Evolutionary conservation across 2,888 invertebrate genomes (phyloP).

Genomic region (Serrognathus titanus): DNA sequence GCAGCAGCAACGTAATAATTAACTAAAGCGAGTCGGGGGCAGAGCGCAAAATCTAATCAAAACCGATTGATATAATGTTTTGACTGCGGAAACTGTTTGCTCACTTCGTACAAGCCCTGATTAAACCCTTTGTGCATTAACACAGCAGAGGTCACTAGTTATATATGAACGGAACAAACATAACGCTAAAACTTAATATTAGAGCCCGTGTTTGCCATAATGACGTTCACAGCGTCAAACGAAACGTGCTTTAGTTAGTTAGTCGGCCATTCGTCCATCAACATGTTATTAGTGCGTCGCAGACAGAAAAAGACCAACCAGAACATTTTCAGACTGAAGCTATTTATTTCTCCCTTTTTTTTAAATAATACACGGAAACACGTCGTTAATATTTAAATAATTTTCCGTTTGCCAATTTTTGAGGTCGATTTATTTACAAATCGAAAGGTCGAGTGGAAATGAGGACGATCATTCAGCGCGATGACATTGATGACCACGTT

Average conservation of each 20-base stretch:
- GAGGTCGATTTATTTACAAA: constrained; percentile 8
- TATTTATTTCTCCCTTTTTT: too few relatives aligned
- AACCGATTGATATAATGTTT: constrained; percentile 51
- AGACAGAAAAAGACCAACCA: too few relatives aligned
- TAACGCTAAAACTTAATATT: constrained; percentile 15
- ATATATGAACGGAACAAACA: constrained; percentile 18
- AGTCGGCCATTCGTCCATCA: too few relatives aligned
- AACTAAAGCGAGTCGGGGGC: constrained; percentile 5
- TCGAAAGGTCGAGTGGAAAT: too few relatives aligned
- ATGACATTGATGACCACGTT: too few relatives aligned
- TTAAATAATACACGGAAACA: too few relatives aligned
- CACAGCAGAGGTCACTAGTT: constrained; percentile 25
- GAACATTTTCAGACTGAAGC: too few relatives aligned
- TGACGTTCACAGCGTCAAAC: not conserved
- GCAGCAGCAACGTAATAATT: not conserved
- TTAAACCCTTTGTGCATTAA: constrained; percentile 40
- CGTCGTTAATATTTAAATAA: too few relatives aligned
- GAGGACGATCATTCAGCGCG: too few relatives aligned
- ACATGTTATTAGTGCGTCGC: too few relatives aligned
- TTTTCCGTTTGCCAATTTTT: constrained; percentile 4
- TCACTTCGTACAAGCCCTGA: constrained; percentile 35
- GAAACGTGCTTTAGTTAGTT: too few relatives aligned
- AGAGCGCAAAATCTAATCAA: constrained; percentile 48
- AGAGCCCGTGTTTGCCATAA: not conserved
- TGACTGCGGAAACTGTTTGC: constrained; percentile 47